Base-by-base conservation (phyloP, 2,797 vertebrate genomes). In the Neoniphon sammara region DNA sequence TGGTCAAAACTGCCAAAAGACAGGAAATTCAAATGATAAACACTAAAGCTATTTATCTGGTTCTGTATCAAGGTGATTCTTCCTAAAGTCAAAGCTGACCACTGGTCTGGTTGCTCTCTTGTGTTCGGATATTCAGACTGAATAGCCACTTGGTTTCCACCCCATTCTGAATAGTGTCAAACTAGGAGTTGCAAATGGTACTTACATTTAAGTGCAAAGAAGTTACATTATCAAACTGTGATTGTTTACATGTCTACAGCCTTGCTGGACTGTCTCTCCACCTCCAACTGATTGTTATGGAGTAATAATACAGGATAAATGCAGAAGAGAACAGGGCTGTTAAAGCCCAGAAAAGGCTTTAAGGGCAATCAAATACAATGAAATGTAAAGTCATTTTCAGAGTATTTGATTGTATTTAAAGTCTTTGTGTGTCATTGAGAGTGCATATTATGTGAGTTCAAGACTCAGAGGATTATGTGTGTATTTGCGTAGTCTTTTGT, bases 401-500 rank as follows among this genome's bases (percentile, higher is more conserved):
- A n/a, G n/a, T n/a, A n/a, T n/a, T 27, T 27, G 25, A 27, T 27
- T 27, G 25, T 27, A 27, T 27, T 27, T 4, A 27, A 27, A 27
- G 52, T 54, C 2, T 54, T 21, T 54, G 52, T 54, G 23, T 23
- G 21, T 14, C 10, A 25, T 21, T 58, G 27, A 49, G 70, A 50
- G 59, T 50, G 47, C 69, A 59, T 70, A 12, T n/a, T 70, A 49
- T 70, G 54, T 68, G 46, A 68, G 60, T 78, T 81, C 55, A 80
- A 72, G 55, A 60, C 68, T 66, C 56, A 77, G 52, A 60, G 70
- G 75, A 89, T 87, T 84, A 86, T 55, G 31, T 60, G 58, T 73
- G 73, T 57, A 70, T 80, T 83, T 66, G 81, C 70, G 30, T 68
- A 67, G 52, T 47, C 63, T 61, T 84, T 85, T 90, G 86, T 88